phyloP scores from a whole-genome alignment of 1,140 invertebrate species.

The Conus betulinus region DNA sequence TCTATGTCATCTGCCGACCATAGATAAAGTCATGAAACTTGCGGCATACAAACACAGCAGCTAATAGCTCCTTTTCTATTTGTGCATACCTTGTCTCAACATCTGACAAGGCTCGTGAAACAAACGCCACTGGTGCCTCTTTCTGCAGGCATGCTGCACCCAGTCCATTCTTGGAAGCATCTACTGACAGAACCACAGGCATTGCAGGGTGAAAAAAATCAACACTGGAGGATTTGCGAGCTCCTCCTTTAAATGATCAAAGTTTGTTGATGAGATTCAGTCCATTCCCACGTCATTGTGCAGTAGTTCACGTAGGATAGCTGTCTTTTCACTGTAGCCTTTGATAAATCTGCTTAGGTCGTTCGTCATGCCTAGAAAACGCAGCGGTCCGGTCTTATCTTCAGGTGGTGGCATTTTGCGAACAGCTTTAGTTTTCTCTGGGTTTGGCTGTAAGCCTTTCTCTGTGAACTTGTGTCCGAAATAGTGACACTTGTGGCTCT shows the following conservation, averaged over 20 bases:
- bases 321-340: constrained; percentile 57
- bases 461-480: too few relatives aligned
- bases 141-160: constrained; percentile 74
- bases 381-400: constrained; percentile 42
- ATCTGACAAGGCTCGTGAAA: constrained; percentile 72
- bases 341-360: constrained; percentile 71
- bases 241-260: not conserved
- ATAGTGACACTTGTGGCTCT: too few relatives aligned
- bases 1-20: constrained; percentile 29
- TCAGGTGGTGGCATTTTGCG: constrained; percentile 41
- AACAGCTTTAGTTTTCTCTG: too few relatives aligned
- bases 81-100: constrained; percentile 68
- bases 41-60: constrained; percentile 76
- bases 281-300: not conserved
- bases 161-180: constrained; percentile 72
- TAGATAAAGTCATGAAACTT: constrained; percentile 75
- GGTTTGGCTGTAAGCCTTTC: too few relatives aligned
- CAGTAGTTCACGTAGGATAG: constrained; percentile 4
- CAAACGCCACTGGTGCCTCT: constrained; percentile 70
- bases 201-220: constrained; percentile 37
- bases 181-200: constrained; percentile 49
- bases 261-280: not conserved
- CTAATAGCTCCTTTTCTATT: constrained; percentile 78
- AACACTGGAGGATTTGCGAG: constrained; percentile 31
- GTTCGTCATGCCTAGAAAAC: constrained; percentile 67